These are phyloP conservation scores for Athene cunicularia DNA, from an alignment of 2,113 vertebrate genomes.

Conservation along the genomic window DNA sequence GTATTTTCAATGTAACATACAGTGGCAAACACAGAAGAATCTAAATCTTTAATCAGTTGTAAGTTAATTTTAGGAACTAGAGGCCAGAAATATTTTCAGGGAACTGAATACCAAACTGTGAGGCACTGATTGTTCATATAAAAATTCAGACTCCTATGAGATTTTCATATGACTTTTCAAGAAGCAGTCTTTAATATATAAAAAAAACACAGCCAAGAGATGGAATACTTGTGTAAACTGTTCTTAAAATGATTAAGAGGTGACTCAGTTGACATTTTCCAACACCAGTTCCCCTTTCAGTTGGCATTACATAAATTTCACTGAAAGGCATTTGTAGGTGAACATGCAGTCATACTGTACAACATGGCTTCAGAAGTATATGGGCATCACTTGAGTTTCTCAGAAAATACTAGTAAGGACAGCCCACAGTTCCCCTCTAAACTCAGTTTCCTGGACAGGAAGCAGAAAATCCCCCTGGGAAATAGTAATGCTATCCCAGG, in stretches of 20 bases:
- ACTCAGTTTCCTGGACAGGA: background rate
- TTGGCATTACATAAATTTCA: background rate
- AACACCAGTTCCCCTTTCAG: background rate
- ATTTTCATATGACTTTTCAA: background rate
- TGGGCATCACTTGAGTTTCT: background rate
- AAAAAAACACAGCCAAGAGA: background rate
- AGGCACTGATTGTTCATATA: background rate
- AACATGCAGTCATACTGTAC: background rate
- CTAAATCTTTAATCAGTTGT: background rate
- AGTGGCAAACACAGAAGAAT: background rate
- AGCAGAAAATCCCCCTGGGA: background rate
- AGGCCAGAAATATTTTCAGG: background rate
- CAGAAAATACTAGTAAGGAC: background rate
- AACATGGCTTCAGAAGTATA: background rate
- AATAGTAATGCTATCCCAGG: background rate
- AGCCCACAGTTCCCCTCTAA: background rate
- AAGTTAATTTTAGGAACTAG: background rate
- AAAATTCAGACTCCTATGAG: background rate
- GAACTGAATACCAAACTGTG: background rate
- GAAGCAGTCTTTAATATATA: background rate
- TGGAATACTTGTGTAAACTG: background rate
- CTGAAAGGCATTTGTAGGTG: background rate
- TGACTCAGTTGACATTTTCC: background rate
- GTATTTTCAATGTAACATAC: background rate
- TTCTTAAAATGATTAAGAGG: background rate